Percentiles rank a stretch among this genome's conserved stretches.
phyloP scores from a whole-genome alignment of 2,888 invertebrate genomes.

The Balanococcus diminutus region DNA sequence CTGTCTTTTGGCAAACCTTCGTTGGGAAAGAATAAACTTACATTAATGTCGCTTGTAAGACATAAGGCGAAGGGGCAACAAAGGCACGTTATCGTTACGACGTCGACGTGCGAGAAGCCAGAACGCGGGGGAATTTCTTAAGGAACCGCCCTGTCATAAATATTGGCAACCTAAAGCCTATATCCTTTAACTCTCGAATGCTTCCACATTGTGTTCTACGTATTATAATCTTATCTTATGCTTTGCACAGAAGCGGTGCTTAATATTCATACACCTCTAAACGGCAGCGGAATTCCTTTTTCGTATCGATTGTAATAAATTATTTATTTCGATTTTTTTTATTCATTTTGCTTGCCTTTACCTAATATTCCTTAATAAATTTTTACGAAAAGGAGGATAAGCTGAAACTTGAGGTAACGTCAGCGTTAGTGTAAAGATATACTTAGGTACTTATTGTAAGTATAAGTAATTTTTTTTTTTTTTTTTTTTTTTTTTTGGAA shows the following conservation, averaged over 20 bases:
- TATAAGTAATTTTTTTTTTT: too few relatives aligned
- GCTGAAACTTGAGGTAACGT: too few relatives aligned
- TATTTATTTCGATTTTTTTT: constrained; percentile 23
- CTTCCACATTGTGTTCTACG: constrained; percentile 28
- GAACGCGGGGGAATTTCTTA: constrained; percentile 1
- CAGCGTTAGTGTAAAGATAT: too few relatives aligned
- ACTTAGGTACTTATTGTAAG: too few relatives aligned
- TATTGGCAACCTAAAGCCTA: constrained; percentile 42
- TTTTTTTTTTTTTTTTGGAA: too few relatives aligned
- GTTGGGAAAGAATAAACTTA: constrained; percentile 29
- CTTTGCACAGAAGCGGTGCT: constrained; percentile 16
- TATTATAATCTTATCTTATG: constrained; percentile 40
- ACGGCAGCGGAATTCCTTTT: background rate
- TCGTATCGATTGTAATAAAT: constrained; percentile 27
- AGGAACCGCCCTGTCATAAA: constrained; percentile 40
- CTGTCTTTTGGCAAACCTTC: constrained; percentile 33
- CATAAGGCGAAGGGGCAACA: background rate
- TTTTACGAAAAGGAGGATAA: too few relatives aligned
- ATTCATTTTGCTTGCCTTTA: too few relatives aligned
- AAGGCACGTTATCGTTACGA: constrained; percentile 2
- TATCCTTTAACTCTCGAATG: constrained; percentile 40
- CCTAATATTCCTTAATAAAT: background rate
- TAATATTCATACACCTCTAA: constrained; percentile 40
- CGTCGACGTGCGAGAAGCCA: background rate
- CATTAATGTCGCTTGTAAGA: constrained; percentile 40